Evolutionary conservation across 2,888 invertebrate genomes (phyloP).

Genomic region (Lasioglossum zephyrum): DNA sequence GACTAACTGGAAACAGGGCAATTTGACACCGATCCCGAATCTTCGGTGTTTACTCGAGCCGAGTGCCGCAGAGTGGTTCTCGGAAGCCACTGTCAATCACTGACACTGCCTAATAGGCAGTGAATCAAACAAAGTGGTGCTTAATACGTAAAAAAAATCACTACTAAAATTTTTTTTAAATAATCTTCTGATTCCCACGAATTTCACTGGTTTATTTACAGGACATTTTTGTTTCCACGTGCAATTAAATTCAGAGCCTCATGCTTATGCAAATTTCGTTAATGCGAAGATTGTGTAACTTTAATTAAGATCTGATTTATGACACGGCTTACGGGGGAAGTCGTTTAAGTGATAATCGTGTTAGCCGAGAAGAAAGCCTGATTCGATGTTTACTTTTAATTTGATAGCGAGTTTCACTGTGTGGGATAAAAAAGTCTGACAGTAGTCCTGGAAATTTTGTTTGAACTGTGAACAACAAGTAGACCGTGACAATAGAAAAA

Average conservation of each 20-base stretch:
- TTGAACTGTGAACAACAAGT: neutral
- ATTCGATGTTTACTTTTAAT: constrained; percentile 16
- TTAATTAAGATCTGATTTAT: neutral
- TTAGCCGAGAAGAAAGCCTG: no score
- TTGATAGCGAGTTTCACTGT: no score
- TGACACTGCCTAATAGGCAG: neutral
- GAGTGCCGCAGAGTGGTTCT: neutral
- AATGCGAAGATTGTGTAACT: neutral
- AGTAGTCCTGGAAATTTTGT: neutral
- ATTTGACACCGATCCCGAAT: neutral
- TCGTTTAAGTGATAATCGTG: constrained; percentile 15
- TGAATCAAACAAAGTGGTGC: neutral
- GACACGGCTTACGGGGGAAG: neutral
- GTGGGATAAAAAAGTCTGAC: neutral
- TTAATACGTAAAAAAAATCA: neutral
- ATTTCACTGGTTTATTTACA: neutral
- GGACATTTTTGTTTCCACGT: neutral
- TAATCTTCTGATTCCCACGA: neutral
- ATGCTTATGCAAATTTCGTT: neutral
- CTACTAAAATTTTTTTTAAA: neutral
- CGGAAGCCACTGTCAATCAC: neutral
- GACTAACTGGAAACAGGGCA: neutral
- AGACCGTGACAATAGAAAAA: neutral
- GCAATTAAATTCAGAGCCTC: neutral
- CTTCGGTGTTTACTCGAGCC: neutral